These are phyloP conservation scores for Gallinago undulata DNA, from an alignment of 2,113 vertebrate species.

Conservation along the genomic window DNA sequence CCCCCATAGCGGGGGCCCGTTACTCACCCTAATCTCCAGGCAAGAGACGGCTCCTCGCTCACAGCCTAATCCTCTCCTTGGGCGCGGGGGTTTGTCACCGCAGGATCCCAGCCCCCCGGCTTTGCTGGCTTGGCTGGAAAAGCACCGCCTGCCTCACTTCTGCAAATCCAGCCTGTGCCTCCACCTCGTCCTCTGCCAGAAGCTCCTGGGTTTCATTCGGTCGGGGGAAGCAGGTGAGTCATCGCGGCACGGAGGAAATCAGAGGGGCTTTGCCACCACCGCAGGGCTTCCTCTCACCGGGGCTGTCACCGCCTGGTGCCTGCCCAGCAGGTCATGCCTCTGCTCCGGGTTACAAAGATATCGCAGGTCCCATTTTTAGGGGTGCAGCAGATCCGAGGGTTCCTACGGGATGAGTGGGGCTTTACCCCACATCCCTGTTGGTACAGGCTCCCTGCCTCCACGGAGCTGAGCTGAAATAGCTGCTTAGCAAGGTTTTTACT, in stretches of 20 bases:
- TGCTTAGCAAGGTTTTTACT: not conserved
- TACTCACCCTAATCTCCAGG: slow-evolving; percentile 20
- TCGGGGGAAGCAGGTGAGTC: slow-evolving; percentile 76
- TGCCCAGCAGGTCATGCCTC: not conserved
- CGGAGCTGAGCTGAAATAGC: not conserved
- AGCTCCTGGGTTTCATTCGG: slow-evolving; percentile 67
- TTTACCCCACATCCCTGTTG: not conserved
- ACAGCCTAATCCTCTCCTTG: slow-evolving; percentile 6
- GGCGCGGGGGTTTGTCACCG: not conserved
- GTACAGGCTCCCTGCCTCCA: not conserved
- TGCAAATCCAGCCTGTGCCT: slow-evolving; percentile 77
- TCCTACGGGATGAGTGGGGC: not conserved
- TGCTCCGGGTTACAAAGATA: not conserved
- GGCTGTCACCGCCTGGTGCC: not conserved
- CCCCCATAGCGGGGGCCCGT: not conserved
- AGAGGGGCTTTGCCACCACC: not conserved
- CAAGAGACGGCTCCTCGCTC: not conserved
- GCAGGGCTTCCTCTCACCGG: not conserved
- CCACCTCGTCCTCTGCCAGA: slow-evolving; percentile 74
- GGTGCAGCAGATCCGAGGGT: not conserved
- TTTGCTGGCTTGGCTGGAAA: slow-evolving; percentile 73
- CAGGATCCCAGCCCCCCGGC: slow-evolving; percentile 63
- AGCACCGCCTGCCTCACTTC: slow-evolving; percentile 75
- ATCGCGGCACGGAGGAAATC: not conserved
- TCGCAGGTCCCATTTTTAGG: not conserved